phyloP scores from a whole-genome alignment of 2,113 vertebrate species.

The Toxotes jaculatrix region DNA sequence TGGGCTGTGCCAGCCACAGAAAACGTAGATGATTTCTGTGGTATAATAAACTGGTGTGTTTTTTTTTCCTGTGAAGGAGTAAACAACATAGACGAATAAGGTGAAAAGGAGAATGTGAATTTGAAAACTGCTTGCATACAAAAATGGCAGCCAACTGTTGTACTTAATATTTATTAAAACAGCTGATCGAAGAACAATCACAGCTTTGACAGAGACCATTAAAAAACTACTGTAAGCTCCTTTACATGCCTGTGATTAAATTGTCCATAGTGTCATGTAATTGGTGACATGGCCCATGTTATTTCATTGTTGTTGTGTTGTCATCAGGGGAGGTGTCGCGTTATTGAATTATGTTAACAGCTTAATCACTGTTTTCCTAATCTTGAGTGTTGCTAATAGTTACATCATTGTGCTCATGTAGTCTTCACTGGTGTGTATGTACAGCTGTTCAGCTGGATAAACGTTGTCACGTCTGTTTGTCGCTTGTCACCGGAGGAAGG shows the following conservation, averaged over 20 bases:
- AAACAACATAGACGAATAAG: neutral
- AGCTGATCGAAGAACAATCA: too few relatives aligned
- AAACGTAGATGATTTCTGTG: neutral
- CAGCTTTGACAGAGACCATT: neutral
- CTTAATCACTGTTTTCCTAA: slow-evolving; percentile 48
- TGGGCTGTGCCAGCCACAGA: neutral
- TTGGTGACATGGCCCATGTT: slow-evolving; percentile 9
- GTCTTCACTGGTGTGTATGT: neutral
- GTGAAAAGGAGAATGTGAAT: too few relatives aligned
- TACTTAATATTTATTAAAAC: neutral
- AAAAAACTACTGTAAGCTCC: neutral
- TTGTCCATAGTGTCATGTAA: neutral
- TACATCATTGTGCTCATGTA: neutral
- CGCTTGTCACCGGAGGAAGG: neutral
- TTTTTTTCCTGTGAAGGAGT: neutral
- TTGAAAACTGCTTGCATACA: neutral
- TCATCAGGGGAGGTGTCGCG: slow-evolving; percentile 25
- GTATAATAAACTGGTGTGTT: neutral
- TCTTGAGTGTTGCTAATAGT: neutral
- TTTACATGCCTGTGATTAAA: slow-evolving; percentile 20
- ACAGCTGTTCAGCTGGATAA: neutral
- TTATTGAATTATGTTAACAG: slow-evolving; percentile 16
- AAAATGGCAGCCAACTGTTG: neutral
- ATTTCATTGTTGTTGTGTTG: neutral
- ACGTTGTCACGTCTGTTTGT: neutral